These are phyloP conservation scores for Sebastes oblongus DNA, from an alignment of 2,797 vertebrate genomes.

Conservation along the genomic window DNA sequence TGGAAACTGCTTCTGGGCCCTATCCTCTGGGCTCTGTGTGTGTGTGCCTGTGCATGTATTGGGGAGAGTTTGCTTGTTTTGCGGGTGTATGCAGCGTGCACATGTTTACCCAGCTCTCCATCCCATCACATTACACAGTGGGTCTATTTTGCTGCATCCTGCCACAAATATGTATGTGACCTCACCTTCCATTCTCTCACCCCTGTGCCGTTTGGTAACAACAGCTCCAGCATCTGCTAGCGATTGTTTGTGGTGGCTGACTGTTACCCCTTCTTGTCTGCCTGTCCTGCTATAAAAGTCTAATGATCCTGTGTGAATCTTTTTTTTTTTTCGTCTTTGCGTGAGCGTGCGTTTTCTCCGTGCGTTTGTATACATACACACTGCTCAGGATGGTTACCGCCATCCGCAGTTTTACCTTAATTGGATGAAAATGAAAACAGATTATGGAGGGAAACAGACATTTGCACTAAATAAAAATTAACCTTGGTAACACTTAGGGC, in stretches of 20 bases:
- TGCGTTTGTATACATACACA: neutral
- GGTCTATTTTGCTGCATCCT: constrained; percentile 61
- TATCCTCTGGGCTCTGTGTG: constrained; percentile 33
- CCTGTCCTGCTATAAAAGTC: constrained; percentile 83
- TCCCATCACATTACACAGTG: constrained; percentile 57
- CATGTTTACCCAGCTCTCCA: constrained; percentile 9
- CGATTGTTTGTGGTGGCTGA: constrained; percentile 66
- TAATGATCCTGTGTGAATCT: constrained; percentile 84
- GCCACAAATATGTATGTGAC: constrained; percentile 72
- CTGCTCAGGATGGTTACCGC: neutral
- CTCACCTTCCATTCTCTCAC: constrained; percentile 67
- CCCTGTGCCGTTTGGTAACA: constrained; percentile 35
- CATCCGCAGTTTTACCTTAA: constrained; percentile 4
- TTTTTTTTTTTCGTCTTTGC: constrained; percentile 34
- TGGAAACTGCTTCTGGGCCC: constrained; percentile 82
- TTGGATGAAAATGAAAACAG: constrained; percentile 18
- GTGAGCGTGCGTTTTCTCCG: neutral
- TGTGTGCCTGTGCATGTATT: constrained; percentile 1
- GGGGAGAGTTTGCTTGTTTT: constrained; percentile 20
- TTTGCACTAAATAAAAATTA: constrained; percentile 23
- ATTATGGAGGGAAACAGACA: constrained; percentile 19
- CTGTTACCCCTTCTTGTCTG: constrained; percentile 81
- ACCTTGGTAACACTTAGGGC: constrained; percentile 15
- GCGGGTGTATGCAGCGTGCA: constrained; percentile 3
- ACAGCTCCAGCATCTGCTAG: constrained; percentile 66